These are phyloP conservation scores for Ethmia dodecea DNA, from an alignment of 2,888 invertebrate species.

Conservation along the genomic window DNA sequence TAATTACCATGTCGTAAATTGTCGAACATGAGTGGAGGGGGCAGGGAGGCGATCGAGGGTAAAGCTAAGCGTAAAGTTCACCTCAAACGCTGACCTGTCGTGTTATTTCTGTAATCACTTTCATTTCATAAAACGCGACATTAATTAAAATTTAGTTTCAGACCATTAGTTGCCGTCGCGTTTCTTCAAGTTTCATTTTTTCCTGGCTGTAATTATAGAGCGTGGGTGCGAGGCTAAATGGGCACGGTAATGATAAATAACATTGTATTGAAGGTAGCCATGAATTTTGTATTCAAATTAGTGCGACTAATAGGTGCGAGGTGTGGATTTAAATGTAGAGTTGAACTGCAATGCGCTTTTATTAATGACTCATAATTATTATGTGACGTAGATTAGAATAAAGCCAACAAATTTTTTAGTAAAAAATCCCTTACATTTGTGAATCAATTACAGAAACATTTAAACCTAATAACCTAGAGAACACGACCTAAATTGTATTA, in stretches of 20 bases:
- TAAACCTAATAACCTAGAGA: no score
- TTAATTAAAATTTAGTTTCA: constrained; percentile 79
- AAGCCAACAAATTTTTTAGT: background rate
- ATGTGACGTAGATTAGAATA: constrained; percentile 19
- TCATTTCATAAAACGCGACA: constrained; percentile 75
- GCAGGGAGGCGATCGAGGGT: constrained; percentile 32
- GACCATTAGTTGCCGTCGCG: constrained; percentile 74
- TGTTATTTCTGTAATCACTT: constrained; percentile 75
- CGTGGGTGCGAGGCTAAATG: constrained; percentile 69
- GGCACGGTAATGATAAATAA: constrained; percentile 72
- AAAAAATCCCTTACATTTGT: no score
- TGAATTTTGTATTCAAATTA: constrained; percentile 77
- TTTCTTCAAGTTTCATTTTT: constrained; percentile 73
- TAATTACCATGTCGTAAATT: constrained; percentile 72
- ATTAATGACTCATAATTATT: constrained; percentile 43
- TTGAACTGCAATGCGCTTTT: constrained; percentile 49
- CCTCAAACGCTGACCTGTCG: constrained; percentile 58
- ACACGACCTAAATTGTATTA: no score
- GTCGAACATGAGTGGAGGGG: constrained; percentile 54
- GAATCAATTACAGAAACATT: no score
- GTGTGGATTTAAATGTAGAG: constrained; percentile 59
- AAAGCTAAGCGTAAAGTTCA: constrained; percentile 23
- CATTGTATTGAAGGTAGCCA: constrained; percentile 66
- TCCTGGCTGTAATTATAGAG: constrained; percentile 67
- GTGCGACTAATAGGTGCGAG: constrained; percentile 57